phyloP scores from a whole-genome alignment of 2,797 vertebrate genomes.

The Xiphophorus birchmanni region DNA sequence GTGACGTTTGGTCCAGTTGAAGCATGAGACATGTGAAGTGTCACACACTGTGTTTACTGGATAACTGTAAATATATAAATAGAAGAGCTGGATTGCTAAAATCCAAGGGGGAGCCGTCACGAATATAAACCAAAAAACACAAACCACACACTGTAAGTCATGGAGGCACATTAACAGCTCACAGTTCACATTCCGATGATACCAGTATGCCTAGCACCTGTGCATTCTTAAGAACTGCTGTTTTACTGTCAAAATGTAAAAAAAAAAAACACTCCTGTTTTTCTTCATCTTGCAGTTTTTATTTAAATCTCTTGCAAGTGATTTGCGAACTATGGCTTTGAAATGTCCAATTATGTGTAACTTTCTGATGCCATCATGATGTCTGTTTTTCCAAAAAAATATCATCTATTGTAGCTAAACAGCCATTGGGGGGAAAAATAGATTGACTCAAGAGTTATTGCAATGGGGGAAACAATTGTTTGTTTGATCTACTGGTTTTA shows the following conservation, averaged over 20 bases:
- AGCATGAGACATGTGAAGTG: conserved; percentile 5
- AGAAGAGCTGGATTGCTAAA: conserved; percentile 1
- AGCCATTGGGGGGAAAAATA: neutral
- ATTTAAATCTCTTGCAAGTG: conserved; percentile 17
- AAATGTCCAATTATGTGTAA: conserved; percentile 30
- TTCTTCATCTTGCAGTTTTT: conserved; percentile 5
- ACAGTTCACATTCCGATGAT: conserved; percentile 63
- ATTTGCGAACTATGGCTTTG: conserved; percentile 36
- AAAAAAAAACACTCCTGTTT: conserved; percentile 38
- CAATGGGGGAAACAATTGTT: conserved; percentile 5
- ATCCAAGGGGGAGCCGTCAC: conserved; percentile 21
- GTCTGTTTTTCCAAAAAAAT: conserved; percentile 24
- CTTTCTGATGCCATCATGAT: conserved; percentile 24
- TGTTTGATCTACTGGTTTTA: neutral
- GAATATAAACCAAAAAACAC: conserved; percentile 51
- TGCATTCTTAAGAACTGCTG: conserved; percentile 48
- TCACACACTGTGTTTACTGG: conserved; percentile 30
- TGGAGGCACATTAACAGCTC: conserved; percentile 49
- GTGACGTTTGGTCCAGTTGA: conserved; percentile 4
- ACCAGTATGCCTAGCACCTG: conserved; percentile 53
- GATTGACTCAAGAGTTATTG: neutral
- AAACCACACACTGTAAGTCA: conserved; percentile 63
- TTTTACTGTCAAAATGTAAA: conserved; percentile 43
- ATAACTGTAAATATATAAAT: conserved; percentile 56
- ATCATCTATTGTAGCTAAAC: conserved; percentile 1